Conservation (phyloP, 2,113 vertebrate genomes). For the Dolichallabes microphthalmus region DNA sequence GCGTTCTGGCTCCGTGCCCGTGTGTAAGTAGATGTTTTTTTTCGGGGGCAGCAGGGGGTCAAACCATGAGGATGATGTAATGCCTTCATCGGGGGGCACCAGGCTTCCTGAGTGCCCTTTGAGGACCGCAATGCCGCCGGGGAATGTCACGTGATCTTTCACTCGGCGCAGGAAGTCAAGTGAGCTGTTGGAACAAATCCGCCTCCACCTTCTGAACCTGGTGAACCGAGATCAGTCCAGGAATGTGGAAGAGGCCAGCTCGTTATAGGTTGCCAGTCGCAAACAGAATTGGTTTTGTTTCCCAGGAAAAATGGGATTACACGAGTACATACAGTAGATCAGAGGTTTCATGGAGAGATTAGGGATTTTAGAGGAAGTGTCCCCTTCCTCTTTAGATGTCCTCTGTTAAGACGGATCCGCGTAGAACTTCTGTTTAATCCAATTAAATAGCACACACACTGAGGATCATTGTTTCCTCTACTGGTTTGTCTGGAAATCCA, state of each 20-base stretch:
- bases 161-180: slow-evolving; percentile 42
- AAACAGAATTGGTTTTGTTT: background rate
- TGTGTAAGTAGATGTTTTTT: slow-evolving; percentile 60
- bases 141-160: slow-evolving; percentile 39
- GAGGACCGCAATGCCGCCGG: slow-evolving; percentile 50
- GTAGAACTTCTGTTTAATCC: background rate
- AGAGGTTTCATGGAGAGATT: background rate
- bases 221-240: background rate
- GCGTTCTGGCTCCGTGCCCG: slow-evolving; percentile 24
- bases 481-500: background rate
- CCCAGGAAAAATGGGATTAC: background rate
- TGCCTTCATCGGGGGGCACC: slow-evolving; percentile 61
- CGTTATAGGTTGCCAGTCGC: background rate
- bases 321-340: background rate
- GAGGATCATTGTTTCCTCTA: background rate
- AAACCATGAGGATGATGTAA: slow-evolving; percentile 67
- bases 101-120: slow-evolving; percentile 63
- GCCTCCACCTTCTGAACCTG: slow-evolving; percentile 33
- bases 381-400: background rate
- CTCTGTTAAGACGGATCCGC: background rate
- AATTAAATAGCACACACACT: background rate
- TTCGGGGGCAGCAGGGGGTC: slow-evolving; percentile 63
- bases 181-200: slow-evolving; percentile 35
- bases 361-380: background rate
- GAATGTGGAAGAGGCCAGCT: background rate